Percentiles rank a stretch among this genome's conserved stretches.
These are phyloP conservation scores for Chascanopsetta lugubris DNA, from an alignment of 2,113 vertebrate species.

Conservation along the genomic window DNA sequence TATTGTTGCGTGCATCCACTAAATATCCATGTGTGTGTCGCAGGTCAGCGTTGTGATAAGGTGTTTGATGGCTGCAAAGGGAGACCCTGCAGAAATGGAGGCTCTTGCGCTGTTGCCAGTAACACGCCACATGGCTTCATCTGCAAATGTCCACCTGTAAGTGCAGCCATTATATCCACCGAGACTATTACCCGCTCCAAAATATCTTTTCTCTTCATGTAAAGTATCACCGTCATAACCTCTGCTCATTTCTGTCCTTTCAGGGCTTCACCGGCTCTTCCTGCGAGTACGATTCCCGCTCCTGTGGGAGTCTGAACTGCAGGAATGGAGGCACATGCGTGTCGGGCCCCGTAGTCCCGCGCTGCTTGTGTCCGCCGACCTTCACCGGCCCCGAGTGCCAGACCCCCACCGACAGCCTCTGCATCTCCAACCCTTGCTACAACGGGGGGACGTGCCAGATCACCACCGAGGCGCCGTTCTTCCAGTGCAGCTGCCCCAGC, in stretches of 20 bases:
- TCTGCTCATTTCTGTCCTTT: background rate
- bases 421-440: slow-evolving; percentile 90
- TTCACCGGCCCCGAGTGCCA: slow-evolving; percentile 92
- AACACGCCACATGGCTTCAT: slow-evolving; percentile 95
- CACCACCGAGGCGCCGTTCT: slow-evolving; percentile 85
- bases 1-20: background rate
- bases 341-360: slow-evolving; percentile 86
- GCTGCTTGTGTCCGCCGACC: slow-evolving; percentile 85
- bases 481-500: slow-evolving; percentile 90
- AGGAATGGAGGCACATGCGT: slow-evolving; percentile 92
- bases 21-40: background rate
- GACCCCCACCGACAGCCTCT: slow-evolving; percentile 87
- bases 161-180: slow-evolving; percentile 47
- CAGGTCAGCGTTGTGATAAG: slow-evolving; percentile 92
- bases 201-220: background rate
- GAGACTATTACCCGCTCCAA: background rate
- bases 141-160: slow-evolving; percentile 93
- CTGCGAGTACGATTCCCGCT: slow-evolving; percentile 90
- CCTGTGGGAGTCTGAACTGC: slow-evolving; percentile 90
- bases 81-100: slow-evolving; percentile 90
- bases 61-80: slow-evolving; percentile 92
- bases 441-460: slow-evolving; percentile 93
- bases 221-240: background rate
- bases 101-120: slow-evolving; percentile 91
- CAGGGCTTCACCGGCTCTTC: slow-evolving; percentile 93